Evolutionary conservation across 1,140 invertebrate species (phyloP), one percentile per base, ranked within the genome.

Genomic region (Neoseiulus cucumeris): DNA sequence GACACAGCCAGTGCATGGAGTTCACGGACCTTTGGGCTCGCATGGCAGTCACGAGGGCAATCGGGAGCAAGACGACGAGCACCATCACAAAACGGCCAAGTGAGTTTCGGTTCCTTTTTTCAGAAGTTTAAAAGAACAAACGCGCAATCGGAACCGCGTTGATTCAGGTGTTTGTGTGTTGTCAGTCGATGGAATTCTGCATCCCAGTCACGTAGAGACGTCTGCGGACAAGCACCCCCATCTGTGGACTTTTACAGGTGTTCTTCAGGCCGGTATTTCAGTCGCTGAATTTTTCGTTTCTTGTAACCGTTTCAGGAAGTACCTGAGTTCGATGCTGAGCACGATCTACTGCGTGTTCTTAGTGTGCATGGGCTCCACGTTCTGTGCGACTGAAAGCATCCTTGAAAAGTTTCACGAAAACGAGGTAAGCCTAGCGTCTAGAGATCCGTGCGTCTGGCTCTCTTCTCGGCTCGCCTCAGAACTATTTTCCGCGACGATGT

Each of bases 241-340:
- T 39, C 33, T 9, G 33, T 39, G 9, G 33, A 39, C 4, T 9
- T 39, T 39, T 9, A 9, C 33, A 39, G 33, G 9, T 39, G 33
- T 39, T 39, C 33, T 4, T 6, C 33, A 9, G 33, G 9, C 9
- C 4, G 33, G 9, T 39, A 4, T 39, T 39, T 9, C 4, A 39
- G 33, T 39, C 4, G 9, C 33, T 39, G 4, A 39, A 12, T 59
- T 9, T 25, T 20, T 59, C 51, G 51, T 17, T n/a, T 59, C 22
- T 2, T 25, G 51, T 59, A 5, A 14, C 1, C 25, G 14, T 25
- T 59, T 25, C 22, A 59, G 51, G 22, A 59, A 59, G 9, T 59
- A 59, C 22, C 51, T 59, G n/a, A 59, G 51, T 33, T 59, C 51
- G 22, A 59, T 59, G 51, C 51, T 59, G 33, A 59, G 51, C 51